These are phyloP conservation scores for Saguinus imperator DNA, from an alignment of 2,113 vertebrate species.

Conservation along the genomic window DNA sequence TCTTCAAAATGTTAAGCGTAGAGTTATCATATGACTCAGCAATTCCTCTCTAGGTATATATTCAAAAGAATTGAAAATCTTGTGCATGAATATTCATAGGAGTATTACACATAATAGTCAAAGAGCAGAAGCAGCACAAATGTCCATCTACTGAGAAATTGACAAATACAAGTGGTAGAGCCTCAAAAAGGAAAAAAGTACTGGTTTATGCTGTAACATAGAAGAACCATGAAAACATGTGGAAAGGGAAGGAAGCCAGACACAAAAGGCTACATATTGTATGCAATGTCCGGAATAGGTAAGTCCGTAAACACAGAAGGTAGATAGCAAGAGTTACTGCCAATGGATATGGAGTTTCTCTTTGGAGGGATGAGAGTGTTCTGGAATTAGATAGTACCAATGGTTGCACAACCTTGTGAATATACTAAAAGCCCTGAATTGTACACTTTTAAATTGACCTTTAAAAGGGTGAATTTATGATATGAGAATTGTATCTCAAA, in stretches of 20 bases:
- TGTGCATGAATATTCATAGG: not conserved
- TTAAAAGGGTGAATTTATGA: not conserved
- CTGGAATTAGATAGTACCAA: not conserved
- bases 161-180: not conserved
- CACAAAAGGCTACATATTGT: not conserved
- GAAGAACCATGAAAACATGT: not conserved
- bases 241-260: not conserved
- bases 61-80: not conserved
- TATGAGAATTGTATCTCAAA: not conserved
- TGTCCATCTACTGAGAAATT: not conserved
- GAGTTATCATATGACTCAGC: not conserved
- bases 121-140: not conserved
- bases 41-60: not conserved
- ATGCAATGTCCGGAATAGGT: not conserved
- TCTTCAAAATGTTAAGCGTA: not conserved
- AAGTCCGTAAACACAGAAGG: not conserved
- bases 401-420: not conserved
- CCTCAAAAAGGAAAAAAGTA: not conserved
- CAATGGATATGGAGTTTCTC: not conserved
- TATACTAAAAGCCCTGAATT: not conserved
- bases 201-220: not conserved
- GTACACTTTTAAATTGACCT: not conserved
- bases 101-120: not conserved
- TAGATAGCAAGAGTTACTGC: not conserved
- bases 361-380: not conserved